Conservation (phyloP, 92 coral and sea anemone genomes). For the Hydrozoanthus gracilis region DNA sequence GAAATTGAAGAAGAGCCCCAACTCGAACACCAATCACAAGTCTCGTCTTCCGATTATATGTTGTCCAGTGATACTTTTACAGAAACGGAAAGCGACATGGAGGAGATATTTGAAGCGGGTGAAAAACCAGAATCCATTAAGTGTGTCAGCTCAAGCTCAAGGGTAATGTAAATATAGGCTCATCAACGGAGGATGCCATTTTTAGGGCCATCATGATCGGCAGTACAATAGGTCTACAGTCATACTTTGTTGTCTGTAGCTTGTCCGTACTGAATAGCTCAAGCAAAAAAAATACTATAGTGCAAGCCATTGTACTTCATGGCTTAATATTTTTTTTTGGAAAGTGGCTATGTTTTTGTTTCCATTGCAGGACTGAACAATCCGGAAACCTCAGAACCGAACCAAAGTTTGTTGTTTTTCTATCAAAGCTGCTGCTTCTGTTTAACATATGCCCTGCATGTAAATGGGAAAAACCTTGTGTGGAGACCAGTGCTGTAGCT, state of each 20-base stretch:
- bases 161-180: background rate
- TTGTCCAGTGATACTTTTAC: conserved; percentile 35
- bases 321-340: background rate
- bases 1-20: conserved; percentile 33
- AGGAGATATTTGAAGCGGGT: conserved; percentile 21
- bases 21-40: conserved; percentile 27
- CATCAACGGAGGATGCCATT: background rate
- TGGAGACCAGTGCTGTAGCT: conserved; percentile 50
- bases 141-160: background rate
- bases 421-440: conserved; percentile 57
- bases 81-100: conserved; percentile 41
- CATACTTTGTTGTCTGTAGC: background rate
- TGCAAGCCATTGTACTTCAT: background rate
- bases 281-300: background rate
- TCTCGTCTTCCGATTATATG: conserved; percentile 11
- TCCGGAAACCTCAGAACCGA: conserved; percentile 57
- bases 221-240: background rate
- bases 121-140: conserved; percentile 19
- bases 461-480: conserved; percentile 50
- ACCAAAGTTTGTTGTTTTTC: conserved; percentile 61
- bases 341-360: conserved; percentile 18
- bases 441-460: conserved; percentile 67
- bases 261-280: background rate
- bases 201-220: background rate
- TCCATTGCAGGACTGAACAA: conserved; percentile 41